Base-by-base conservation (phyloP, 2,797 vertebrate species). In the Acropternis orthonyx region DNA sequence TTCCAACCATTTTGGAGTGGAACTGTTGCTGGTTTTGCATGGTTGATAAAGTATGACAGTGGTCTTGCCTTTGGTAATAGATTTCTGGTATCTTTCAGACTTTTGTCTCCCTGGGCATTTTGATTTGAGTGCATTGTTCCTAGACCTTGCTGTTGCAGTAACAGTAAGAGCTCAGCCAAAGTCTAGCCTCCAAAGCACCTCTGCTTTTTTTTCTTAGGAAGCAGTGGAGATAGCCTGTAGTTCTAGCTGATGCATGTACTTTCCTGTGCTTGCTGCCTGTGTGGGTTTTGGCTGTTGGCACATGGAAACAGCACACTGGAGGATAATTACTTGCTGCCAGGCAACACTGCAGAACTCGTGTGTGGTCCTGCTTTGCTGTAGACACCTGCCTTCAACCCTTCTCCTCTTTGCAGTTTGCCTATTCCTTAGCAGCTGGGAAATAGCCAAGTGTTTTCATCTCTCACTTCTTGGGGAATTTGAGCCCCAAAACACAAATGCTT, bases 261-360 rank as follows among this genome's bases (percentile, higher is more conserved):
- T 88, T 79, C 44, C 81, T 9, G 3, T 85, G 63, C 55, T 44
- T 80, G 69, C 58, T 91, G 58, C 72, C 85, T 97, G 67, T 93
- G 90, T 95, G 94, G 94, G 89, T 74, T 96, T 96, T 86, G 83
- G 72, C 74, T 85, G 37, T 78, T 93, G 88, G 90, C 84, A 89
- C 37, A 10, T 97, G 92, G 95, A 95, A 97, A 61, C 92, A 66
- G 95, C 90, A 92, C 67, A n/a, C 87, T 96, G 79, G 65, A 77
- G 92, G 92, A 94, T 97, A 95, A 97, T 96, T 94, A 91, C 76
- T 95, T 96, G 95, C 96, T 97, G 96, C 96, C 96, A 97, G 93
- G 95, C 94, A 96, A 54, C 95, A 91, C 92, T 96, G 84, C 92
- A 82, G 91, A 97, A 56, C 55, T 95, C 72, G 89, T 72, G 36